Conservation (phyloP, 2,888 invertebrate species). For the Drosophila hawaiiensis region DNA sequence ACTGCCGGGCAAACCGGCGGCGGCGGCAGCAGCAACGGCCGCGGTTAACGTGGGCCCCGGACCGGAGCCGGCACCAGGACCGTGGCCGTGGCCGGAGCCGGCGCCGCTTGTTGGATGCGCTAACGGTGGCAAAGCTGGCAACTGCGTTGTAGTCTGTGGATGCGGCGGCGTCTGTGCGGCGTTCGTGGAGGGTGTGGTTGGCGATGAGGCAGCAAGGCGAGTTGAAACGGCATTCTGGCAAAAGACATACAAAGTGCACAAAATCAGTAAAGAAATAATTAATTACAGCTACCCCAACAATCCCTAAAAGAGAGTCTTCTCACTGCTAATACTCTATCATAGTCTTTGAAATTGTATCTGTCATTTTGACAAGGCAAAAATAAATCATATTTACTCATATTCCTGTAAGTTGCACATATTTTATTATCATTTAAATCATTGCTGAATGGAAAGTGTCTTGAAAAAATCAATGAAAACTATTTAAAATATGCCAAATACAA, state of each 20-base stretch:
- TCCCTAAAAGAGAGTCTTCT: neutral
- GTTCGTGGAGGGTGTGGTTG: conserved; percentile 85
- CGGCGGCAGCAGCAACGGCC: conserved; percentile 74
- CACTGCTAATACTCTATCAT: neutral
- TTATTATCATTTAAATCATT: neutral
- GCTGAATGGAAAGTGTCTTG: neutral
- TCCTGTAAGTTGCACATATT: neutral
- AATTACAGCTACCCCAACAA: neutral
- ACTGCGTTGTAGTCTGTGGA: conserved; percentile 64
- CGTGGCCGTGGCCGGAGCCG: conserved; percentile 28
- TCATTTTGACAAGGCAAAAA: neutral
- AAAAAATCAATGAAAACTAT: neutral
- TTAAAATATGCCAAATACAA: neutral
- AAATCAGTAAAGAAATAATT: conserved; percentile 2
- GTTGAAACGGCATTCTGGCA: conserved; percentile 88
- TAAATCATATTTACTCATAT: neutral
- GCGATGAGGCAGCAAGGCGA: conserved; percentile 90
- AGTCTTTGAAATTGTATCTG: neutral
- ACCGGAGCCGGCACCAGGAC: conserved; percentile 33
- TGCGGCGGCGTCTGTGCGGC: conserved; percentile 86
- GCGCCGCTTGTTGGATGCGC: conserved; percentile 66
- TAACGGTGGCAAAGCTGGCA: conserved; percentile 66
- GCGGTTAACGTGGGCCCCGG: conserved; percentile 65
- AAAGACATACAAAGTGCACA: neutral
- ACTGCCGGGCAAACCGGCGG: conserved; percentile 63